Base-by-base conservation (phyloP, 2,113 vertebrate species). In the Potamarius usumacintae region DNA sequence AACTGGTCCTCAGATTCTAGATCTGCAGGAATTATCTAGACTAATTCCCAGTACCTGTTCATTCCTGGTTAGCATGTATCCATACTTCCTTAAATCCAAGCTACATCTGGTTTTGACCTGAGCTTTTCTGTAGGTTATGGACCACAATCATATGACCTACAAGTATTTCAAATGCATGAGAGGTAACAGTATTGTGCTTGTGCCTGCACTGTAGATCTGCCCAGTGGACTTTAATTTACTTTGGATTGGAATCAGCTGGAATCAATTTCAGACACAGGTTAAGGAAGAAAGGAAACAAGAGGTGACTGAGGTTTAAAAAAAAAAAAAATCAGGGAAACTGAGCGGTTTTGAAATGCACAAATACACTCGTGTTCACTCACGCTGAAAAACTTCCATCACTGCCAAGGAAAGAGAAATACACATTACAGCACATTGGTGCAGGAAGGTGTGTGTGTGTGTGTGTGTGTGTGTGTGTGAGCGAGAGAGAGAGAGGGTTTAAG, bases 291-390 rank as follows among this genome's bases (percentile, higher is more conserved):
- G 52, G 58, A 50, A 18, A 25, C 2, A 34, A 12, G 6, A 30
- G 9, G 7, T 34, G 42, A 48, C 9, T 22, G 34, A 65, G 27
- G 22, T 67, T 18, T 1, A 30, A 27, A 55, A 14, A 53, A n/a
- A n/a, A 53, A 27, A 11, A 10, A 10, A 1, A 4, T 4, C 57
- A 20, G 58, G 58, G 14, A n/a, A 9, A n/a, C 12, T 14, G 9
- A n/a, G 67, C 18, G 22, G 17, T 7, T 57, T 5, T 76, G 67
- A 57, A 60, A 42, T 4, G 42, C 86, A 92, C 4, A n/a, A 17
- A 50, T 42, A 72, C 20, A 58, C 11, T 62, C 22, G 14, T 48
- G 88, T 50, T 84, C 85, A 95, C 92, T 94, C 93, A 93, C 89
- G 20, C 83, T 69, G 20, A 74, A 20, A 89, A 88, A 0, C 7